Base-by-base conservation (phyloP, 2,113 vertebrate species). In the Chiloscyllium plagiosum region DNA sequence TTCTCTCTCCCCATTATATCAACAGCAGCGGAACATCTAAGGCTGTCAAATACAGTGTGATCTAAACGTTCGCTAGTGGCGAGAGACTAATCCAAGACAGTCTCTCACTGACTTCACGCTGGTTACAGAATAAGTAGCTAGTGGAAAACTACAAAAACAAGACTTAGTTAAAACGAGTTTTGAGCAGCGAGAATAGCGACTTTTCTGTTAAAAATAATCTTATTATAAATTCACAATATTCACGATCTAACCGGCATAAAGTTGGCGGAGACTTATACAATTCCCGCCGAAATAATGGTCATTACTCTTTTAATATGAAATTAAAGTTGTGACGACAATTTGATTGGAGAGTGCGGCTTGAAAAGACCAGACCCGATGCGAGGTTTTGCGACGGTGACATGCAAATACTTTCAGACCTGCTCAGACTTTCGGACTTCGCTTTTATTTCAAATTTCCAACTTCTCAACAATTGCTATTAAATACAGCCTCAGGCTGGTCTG, bases 41-140 rank as follows among this genome's bases (percentile, higher is more conserved):
- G 33, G 29, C 37, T n/a, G 37, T 37, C n/a, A n/a, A n/a, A 66
- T n/a, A 1, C 37, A 93, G 65, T 93, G 61, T n/a, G 89, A 93
- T 20, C 65, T 66, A n/a, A 90, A 20, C 22, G 37, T 68, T 66
- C n/a, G 61, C 89, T 22, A 68, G 7, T n/a, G 61, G 89, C 7
- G 89, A 19, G 89, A 92, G 61, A 93, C 89, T 37, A 93, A 37
- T 93, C 61, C 52, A 92, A 33, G 61, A 66, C n/a, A 65, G 89
- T 93, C 89, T 93, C 89, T 22, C 89, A 93, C 89, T 20, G 89
- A 93, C 89, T 93, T 93, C 89, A 37, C 61, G 89, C 89, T 93
- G 89, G 89, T 19, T 93, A n/a, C 61, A n/a, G n/a, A 7, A 93
- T 7, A 66, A 42, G 56, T 37, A n/a, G 56, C 56, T 4, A 33